phyloP scores from a whole-genome alignment of 2,888 invertebrate genomes.

The Hoplodrina blanda region DNA sequence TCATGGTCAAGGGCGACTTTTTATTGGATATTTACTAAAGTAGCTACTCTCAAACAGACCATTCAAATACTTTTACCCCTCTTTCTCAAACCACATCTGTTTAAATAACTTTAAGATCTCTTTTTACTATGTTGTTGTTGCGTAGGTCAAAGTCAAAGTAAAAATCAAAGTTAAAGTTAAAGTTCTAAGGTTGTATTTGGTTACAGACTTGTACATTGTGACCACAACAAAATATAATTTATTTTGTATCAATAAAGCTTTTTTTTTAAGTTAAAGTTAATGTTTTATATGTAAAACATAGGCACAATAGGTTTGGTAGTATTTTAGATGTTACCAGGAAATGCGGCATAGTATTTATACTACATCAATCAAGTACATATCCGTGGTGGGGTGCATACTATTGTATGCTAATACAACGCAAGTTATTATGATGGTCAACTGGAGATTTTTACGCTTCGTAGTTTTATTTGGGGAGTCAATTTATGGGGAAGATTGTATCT shows the following conservation, averaged over 20 bases:
- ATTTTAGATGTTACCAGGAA: conserved; percentile 47
- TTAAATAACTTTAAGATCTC: not conserved
- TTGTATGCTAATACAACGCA: conserved; percentile 60
- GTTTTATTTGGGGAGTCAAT: conserved; percentile 44
- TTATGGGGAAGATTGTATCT: conserved; percentile 35
- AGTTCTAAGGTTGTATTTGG: too few relatives aligned
- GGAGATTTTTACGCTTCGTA: conserved; percentile 58
- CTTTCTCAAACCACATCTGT: not conserved
- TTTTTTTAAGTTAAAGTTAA: too few relatives aligned
- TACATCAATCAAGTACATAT: conserved; percentile 39
- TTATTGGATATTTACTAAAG: not conserved
- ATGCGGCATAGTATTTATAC: conserved; percentile 24
- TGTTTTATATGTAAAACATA: too few relatives aligned
- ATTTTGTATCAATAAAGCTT: too few relatives aligned
- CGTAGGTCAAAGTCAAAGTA: too few relatives aligned
- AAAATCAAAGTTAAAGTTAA: too few relatives aligned
- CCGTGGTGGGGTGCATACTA: conserved; percentile 44
- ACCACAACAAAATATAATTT: too few relatives aligned
- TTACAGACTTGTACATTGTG: too few relatives aligned
- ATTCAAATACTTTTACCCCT: not conserved
- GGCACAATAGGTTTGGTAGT: conserved; percentile 5
- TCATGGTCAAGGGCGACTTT: conserved; percentile 11
- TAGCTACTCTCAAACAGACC: not conserved
- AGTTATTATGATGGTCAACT: conserved; percentile 47
- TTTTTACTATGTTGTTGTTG: too few relatives aligned